Evolutionary conservation across 2,888 invertebrate species (phyloP).

Genomic region (Bembecia ichneumoniformis): DNA sequence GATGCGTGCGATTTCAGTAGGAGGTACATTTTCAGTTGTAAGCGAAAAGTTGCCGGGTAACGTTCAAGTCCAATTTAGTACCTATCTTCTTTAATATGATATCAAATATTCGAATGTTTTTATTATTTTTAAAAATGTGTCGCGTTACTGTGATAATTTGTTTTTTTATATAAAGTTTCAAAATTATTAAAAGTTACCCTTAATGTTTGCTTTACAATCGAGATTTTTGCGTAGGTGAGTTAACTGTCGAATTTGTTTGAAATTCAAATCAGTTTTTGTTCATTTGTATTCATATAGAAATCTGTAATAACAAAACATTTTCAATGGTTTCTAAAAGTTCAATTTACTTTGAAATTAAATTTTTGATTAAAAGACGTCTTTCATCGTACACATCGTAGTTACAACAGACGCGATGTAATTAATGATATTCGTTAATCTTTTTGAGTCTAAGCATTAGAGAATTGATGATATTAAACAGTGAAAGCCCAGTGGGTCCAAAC

Average conservation of each 20-base stretch:
- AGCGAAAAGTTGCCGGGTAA: constrained; percentile 29
- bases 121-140: constrained; percentile 4
- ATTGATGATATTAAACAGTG: too few relatives aligned
- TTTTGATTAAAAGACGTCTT: too few relatives aligned
- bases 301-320: neutral
- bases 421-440: too few relatives aligned
- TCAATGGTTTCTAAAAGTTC: neutral
- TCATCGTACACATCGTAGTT: too few relatives aligned
- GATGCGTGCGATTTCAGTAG: constrained; percentile 26
- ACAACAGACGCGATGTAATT: too few relatives aligned
- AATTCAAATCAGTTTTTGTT: neutral
- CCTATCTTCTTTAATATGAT: neutral
- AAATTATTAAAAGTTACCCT: too few relatives aligned
- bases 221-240: constrained; percentile 56
- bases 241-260: constrained; percentile 4
- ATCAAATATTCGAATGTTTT: neutral
- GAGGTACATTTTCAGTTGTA: constrained; percentile 35
- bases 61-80: constrained; percentile 8
- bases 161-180: too few relatives aligned
- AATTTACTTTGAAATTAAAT: neutral
- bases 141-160: constrained; percentile 3
- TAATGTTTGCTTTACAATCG: constrained; percentile 56
- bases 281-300: neutral
- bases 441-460: too few relatives aligned
- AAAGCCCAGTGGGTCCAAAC: too few relatives aligned